A percentile compares a stretch with the other conserved stretches of the same genome.
These are phyloP conservation scores for Drosophila melanosoma DNA, from an alignment of 2,888 invertebrate genomes.

Conservation along the genomic window DNA sequence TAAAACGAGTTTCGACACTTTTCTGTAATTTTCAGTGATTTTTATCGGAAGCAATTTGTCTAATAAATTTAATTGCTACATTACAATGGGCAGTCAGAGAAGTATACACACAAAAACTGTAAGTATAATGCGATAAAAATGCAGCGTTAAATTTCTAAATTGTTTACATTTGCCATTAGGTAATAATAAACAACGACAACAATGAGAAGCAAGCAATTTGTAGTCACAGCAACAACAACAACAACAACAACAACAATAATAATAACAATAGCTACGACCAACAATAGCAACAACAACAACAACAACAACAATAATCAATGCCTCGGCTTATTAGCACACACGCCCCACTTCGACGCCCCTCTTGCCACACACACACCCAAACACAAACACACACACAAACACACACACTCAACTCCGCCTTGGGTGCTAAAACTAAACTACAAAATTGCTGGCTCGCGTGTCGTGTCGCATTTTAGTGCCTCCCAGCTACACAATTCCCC, in stretches of 20 bases:
- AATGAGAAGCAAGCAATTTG: slow-evolving; percentile 44
- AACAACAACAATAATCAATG: slow-evolving; percentile 53
- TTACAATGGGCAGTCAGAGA: slow-evolving; percentile 28
- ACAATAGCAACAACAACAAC: slow-evolving; percentile 34
- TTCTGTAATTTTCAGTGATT: slow-evolving; percentile 8
- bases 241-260: background rate
- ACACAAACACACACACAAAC: background rate
- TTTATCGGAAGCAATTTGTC: slow-evolving; percentile 36
- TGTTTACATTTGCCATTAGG: slow-evolving; percentile 72
- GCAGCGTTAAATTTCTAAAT: slow-evolving; percentile 77
- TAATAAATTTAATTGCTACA: slow-evolving; percentile 62
- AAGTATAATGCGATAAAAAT: slow-evolving; percentile 60
- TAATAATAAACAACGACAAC: slow-evolving; percentile 51
- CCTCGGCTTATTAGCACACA: slow-evolving; percentile 69
- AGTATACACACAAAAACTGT: slow-evolving; percentile 15
- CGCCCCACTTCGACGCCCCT: slow-evolving; percentile 25
- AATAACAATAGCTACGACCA: slow-evolving; percentile 16
- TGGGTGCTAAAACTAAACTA: slow-evolving; percentile 75
- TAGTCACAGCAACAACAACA: slow-evolving; percentile 42
- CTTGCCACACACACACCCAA: slow-evolving; percentile 8
- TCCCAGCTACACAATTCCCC: background rate
- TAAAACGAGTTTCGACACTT: slow-evolving; percentile 8
- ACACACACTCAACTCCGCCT: slow-evolving; percentile 38
- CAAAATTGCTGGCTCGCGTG: slow-evolving; percentile 77
- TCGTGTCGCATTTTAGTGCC: slow-evolving; percentile 67